Conservation (phyloP, 2,113 vertebrate genomes). For the Erythrolamprus reginae region DNA sequence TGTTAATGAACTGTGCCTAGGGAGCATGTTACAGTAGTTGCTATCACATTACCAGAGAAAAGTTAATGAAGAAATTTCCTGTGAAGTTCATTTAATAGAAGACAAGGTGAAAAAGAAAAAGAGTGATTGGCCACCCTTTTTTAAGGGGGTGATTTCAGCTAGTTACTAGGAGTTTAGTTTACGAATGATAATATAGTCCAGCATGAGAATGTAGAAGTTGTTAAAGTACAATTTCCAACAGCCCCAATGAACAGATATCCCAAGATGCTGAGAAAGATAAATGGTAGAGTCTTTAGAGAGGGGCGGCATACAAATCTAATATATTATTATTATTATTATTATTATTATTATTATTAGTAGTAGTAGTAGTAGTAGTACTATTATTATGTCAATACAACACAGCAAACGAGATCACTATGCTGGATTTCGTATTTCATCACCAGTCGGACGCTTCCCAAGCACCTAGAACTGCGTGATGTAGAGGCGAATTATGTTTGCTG, state of each 20-base stretch:
- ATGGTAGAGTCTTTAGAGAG: too few relatives aligned
- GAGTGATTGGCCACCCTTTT: background rate
- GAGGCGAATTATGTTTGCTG: too few relatives aligned
- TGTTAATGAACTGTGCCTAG: slow-evolving; percentile 25
- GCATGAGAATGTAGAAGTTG: background rate
- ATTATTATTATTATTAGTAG: too few relatives aligned
- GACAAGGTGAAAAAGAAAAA: background rate
- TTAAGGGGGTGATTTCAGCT: background rate
- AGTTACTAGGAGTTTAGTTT: background rate
- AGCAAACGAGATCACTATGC: too few relatives aligned
- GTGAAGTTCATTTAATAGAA: background rate
- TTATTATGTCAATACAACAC: too few relatives aligned
- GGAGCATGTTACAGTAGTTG: background rate
- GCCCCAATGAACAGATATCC: background rate
- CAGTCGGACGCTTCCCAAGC: too few relatives aligned
- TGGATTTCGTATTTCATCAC: too few relatives aligned
- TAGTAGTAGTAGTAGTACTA: too few relatives aligned
- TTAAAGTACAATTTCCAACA: background rate
- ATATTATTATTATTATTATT: too few relatives aligned
- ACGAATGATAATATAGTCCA: background rate
- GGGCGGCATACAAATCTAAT: too few relatives aligned
- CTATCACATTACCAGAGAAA: slow-evolving; percentile 4
- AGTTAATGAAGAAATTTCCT: slow-evolving; percentile 22
- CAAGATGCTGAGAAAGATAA: background rate
- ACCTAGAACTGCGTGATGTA: too few relatives aligned